These are phyloP conservation scores for Hylomyscus alleni DNA, from an alignment of 2,797 vertebrate genomes.

Conservation along the genomic window DNA sequence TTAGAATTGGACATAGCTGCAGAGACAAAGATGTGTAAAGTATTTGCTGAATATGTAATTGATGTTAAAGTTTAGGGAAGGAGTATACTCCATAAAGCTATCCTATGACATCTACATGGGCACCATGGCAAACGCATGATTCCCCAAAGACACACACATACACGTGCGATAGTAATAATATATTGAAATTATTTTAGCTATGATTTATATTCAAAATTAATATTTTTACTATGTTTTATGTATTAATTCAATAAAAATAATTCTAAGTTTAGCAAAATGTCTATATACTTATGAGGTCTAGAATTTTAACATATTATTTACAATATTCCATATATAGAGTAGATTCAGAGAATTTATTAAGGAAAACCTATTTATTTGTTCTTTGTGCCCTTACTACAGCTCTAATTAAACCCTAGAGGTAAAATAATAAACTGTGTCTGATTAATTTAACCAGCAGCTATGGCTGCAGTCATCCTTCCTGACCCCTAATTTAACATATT, in stretches of 20 bases:
- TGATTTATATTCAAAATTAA: neutral
- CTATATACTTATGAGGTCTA: neutral
- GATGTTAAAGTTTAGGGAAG: neutral
- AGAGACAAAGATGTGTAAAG: neutral
- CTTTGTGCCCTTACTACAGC: neutral
- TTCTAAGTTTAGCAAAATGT: neutral
- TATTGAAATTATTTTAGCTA: neutral
- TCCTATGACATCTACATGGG: neutral
- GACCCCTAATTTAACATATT: slow-evolving; percentile 30
- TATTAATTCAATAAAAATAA: neutral
- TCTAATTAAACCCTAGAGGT: slow-evolving; percentile 61
- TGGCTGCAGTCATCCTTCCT: slow-evolving; percentile 22
- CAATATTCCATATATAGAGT: neutral
- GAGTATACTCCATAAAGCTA: neutral
- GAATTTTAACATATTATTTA: neutral
- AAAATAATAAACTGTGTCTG: slow-evolving; percentile 63
- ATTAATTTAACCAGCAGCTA: slow-evolving; percentile 51
- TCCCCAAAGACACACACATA: too few relatives aligned
- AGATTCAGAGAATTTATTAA: neutral
- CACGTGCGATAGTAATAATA: neutral
- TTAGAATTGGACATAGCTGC: neutral
- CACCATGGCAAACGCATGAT: neutral
- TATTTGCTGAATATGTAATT: neutral
- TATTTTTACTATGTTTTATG: neutral
- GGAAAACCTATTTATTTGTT: neutral